Evolutionary conservation across 2,888 invertebrate species (phyloP).

Genomic region (Atrina japonica): DNA sequence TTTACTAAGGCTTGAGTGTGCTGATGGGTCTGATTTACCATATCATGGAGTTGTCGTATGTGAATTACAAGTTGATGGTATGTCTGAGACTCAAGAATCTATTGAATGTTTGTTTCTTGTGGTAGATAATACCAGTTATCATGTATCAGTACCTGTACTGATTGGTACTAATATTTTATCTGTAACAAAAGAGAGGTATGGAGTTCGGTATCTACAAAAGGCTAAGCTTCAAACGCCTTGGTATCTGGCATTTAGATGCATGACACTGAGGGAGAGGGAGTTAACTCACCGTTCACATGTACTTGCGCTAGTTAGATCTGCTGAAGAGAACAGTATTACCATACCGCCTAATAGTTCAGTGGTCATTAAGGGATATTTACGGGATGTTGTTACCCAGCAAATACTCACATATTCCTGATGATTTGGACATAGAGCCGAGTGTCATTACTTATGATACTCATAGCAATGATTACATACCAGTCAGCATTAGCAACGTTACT

Average conservation of each 20-base stretch:
- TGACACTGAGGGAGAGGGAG: constrained; percentile 22
- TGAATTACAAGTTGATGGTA: constrained; percentile 8
- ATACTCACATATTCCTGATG: background rate
- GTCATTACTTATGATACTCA: constrained; percentile 4
- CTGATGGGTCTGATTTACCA: constrained; percentile 28
- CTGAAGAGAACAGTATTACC: background rate
- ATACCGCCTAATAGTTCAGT: constrained; percentile 20
- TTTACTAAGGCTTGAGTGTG: constrained; percentile 23
- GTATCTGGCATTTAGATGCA: constrained; percentile 23
- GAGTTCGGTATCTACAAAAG: constrained; percentile 20
- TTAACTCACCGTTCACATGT: constrained; percentile 8
- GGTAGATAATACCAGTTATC: constrained; percentile 28
- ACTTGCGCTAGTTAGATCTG: constrained; percentile 10
- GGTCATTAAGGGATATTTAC: constrained; percentile 13
- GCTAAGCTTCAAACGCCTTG: constrained; percentile 19
- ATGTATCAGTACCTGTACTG: constrained; percentile 26
- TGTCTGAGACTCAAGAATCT: background rate
- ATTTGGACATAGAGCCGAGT: constrained; percentile 13
- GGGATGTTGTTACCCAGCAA: constrained; percentile 15
- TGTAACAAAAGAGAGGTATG: constrained; percentile 6
- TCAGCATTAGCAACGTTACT: constrained; percentile 20
- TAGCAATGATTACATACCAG: background rate
- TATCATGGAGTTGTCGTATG: constrained; percentile 24
- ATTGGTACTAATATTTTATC: constrained; percentile 31
- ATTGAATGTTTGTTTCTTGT: constrained; percentile 27